Conservation (phyloP, 2,797 vertebrate species). For the Cetoscarus ocellatus region DNA sequence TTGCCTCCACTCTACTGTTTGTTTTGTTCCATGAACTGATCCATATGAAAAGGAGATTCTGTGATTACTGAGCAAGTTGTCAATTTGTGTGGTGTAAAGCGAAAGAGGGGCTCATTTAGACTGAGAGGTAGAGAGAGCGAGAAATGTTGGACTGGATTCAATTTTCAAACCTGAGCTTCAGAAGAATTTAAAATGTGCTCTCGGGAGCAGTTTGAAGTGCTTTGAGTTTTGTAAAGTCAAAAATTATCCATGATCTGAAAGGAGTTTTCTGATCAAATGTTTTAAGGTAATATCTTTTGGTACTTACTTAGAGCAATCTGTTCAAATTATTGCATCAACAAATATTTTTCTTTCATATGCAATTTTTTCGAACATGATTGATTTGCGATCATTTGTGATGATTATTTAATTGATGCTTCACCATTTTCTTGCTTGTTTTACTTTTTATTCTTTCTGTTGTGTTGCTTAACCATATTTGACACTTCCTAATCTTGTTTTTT, state of each 20-base stretch:
- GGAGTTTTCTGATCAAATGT: constrained; percentile 27
- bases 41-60: constrained; percentile 60
- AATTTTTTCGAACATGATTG: constrained; percentile 17
- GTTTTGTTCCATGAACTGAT: constrained; percentile 45
- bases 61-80: constrained; percentile 74
- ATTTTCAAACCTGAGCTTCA: constrained; percentile 56
- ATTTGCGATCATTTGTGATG: background rate
- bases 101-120: constrained; percentile 38
- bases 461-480: too few species aligned
- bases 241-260: constrained; percentile 44
- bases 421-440: too few species aligned
- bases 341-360: constrained; percentile 42
- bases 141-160: constrained; percentile 62
- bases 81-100: constrained; percentile 60
- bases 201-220: constrained; percentile 23
- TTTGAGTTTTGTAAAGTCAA: constrained; percentile 53
- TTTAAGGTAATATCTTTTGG: constrained; percentile 4
- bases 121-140: constrained; percentile 13
- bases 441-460: too few species aligned
- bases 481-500: too few species aligned
- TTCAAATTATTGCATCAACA: constrained; percentile 19
- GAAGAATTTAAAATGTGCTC: constrained; percentile 57
- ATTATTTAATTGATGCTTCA: too few species aligned
- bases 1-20: constrained; percentile 60
- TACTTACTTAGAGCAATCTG: constrained; percentile 9